A percentile compares a stretch with the other conserved stretches of the same genome.
These are phyloP conservation scores for Cydia amplana DNA, from an alignment of 1,140 invertebrate species.

Conservation along the genomic window DNA sequence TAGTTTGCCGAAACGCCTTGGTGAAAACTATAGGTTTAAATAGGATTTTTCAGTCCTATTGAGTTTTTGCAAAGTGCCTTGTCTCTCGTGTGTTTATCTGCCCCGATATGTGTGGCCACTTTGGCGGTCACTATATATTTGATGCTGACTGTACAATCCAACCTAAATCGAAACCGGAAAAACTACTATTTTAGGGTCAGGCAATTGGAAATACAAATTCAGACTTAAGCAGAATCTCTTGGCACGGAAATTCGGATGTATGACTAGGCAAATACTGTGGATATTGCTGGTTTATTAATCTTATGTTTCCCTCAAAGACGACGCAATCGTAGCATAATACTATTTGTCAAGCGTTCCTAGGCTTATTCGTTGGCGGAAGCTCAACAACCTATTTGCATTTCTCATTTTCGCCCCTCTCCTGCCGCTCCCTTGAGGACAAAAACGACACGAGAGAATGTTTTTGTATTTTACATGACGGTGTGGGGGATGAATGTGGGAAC, in stretches of 20 bases:
- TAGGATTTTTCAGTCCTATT: too few species aligned
- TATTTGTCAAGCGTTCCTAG: slow-evolving; percentile 63
- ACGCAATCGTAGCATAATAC: slow-evolving; percentile 54
- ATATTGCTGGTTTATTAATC: slow-evolving; percentile 45
- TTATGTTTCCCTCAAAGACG: slow-evolving; percentile 42
- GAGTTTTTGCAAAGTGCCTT: too few species aligned
- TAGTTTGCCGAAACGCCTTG: too few species aligned
- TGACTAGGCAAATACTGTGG: slow-evolving; percentile 16
- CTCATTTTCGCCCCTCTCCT: slow-evolving; percentile 66
- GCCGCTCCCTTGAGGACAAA: slow-evolving; percentile 51
- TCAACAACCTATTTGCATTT: slow-evolving; percentile 68
- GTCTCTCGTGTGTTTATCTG: too few species aligned
- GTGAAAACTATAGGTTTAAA: too few species aligned
- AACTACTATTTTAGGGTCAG: slow-evolving; percentile 44
- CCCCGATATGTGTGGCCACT: too few species aligned
- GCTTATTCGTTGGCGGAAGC: slow-evolving; percentile 53
- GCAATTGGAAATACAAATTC: slow-evolving; percentile 45
- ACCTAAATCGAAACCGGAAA: slow-evolving; percentile 9
- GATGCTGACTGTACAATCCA: not conserved
- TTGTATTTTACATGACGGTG: slow-evolving; percentile 35
- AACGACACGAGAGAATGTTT: slow-evolving; percentile 41
- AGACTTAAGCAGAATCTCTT: not conserved
- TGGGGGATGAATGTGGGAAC: not conserved
- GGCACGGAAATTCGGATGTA: slow-evolving; percentile 23
- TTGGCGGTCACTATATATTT: too few species aligned